Percentiles rank a stretch among this genome's conserved stretches.
These are phyloP conservation scores for Blastobasis adustella DNA, from an alignment of 2,888 invertebrate genomes.

Conservation along the genomic window DNA sequence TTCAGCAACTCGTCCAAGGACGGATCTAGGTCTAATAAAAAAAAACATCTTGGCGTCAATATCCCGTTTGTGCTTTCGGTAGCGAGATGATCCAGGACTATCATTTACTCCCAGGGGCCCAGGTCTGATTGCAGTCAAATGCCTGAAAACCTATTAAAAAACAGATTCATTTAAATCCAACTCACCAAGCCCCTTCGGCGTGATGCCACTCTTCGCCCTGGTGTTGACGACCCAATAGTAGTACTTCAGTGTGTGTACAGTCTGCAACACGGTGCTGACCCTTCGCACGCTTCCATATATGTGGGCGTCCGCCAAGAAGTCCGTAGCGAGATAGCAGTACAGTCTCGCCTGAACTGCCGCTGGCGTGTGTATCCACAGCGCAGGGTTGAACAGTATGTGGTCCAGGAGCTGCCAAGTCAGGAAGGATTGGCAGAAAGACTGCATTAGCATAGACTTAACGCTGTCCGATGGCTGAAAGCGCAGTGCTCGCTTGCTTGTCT, in stretches of 20 bases:
- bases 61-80: no score
- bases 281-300: slow-evolving; percentile 97
- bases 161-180: slow-evolving; percentile 11
- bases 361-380: slow-evolving; percentile 98
- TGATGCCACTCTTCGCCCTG: slow-evolving; percentile 93
- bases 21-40: no score
- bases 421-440: slow-evolving; percentile 94
- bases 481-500: slow-evolving; percentile 54
- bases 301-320: slow-evolving; percentile 97
- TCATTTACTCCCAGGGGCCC: no score
- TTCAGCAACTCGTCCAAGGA: no score
- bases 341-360: slow-evolving; percentile 95
- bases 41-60: no score
- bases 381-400: slow-evolving; percentile 99
- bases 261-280: slow-evolving; percentile 97
- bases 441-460: slow-evolving; percentile 76
- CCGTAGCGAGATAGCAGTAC: slow-evolving; percentile 98
- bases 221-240: slow-evolving; percentile 99
- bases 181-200: slow-evolving; percentile 95
- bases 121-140: no score
- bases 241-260: slow-evolving; percentile 98
- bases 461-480: slow-evolving; percentile 70
- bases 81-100: no score
- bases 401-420: slow-evolving; percentile 97
- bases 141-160: neutral